Evolutionary conservation across 2,888 invertebrate species (phyloP), one percentile per base, ranked within the genome.

Genomic region (Agriotes lineatus): DNA sequence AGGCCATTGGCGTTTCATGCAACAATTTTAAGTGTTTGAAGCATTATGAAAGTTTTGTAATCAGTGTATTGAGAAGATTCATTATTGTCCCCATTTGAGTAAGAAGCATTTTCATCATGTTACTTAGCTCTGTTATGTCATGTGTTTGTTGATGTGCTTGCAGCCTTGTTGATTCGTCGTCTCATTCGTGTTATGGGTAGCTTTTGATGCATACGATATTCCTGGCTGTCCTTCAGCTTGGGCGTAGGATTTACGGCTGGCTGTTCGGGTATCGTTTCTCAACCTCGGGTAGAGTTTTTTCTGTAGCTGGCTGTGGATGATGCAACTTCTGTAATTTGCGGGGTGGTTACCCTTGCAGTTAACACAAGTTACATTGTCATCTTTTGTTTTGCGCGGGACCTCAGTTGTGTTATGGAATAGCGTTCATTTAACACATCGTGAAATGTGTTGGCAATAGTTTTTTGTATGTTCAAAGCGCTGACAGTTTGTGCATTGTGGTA

Each of bases 261-360:
- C 5, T 4, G 42, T 42, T 25, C 25, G 4, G 25, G 7, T 25
- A 7, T 25, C 7, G 25, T 25, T 25, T 7, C 25, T 25, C 7
- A 25, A 25, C 10, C 42, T 12, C 12, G 57, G 39, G 16, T 58
- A 58, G 7, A 54, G 54, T 30, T 4, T 54, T 18, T 30, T 18
- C 16, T 54, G 33, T 16, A 50, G 14, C 20, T 50, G 19, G 18
- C 35, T 56, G 35, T 56, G 56, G 1, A 56, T 18, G 2, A 6
- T 16, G 54, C 67, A 67, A 1, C 18, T 16, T 25, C 33, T 45
- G 39, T 59, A 60, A 9, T 50, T 50, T 9, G 60, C 67, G 9
- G 48, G 52, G 37, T 67, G 67, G 18, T 54, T 50, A 1, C 22
- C 67, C 1, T 30, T 45, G 22, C 67, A 67, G 39, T 67, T 67